Evolutionary conservation across 2,797 vertebrate species (phyloP), one percentile per base, ranked within the genome.

Genomic region (Heteromormyrus szaboi): DNA sequence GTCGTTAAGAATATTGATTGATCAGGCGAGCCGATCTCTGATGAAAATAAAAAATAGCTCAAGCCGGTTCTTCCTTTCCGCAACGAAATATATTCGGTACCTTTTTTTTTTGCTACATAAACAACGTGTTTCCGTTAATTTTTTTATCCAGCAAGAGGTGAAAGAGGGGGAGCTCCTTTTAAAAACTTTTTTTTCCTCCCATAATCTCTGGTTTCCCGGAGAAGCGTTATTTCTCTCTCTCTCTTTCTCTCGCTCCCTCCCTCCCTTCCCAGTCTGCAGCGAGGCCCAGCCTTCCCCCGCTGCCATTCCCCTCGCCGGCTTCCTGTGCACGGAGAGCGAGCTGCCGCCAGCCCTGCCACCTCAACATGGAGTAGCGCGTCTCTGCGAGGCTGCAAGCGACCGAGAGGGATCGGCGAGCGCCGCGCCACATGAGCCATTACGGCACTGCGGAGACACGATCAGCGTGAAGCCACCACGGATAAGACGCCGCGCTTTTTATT

Each of bases 341-440:
- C 81, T 29, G 85, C 81, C 89, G 89, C 90, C 90, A 90, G 91
- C 91, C 89, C 92, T 94, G 96, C 95, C 96, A 95, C 95, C 96
- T 95, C 96, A 95, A 96, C 95, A 97, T 98, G 97, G 96, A 96
- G 95, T 97, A 95, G 91, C 88, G 92, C 91, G 90, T 92, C 44
- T 91, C 91, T 91, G 90, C 88, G 1, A 33, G 50, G 22, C 84
- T 44, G 79, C 92, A 91, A 92, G 48, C 89, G 89, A 93, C 90
- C 91, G 91, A 89, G 88, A 88, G 89, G 90, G 91, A 92, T 90
- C 83, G 62, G 89, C n/a, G 90, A 50, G 29, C 85, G 85, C 12
- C 72, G 87, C 85, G 33, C 5, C 90, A 89, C 91, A 96, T 94
- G 95, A 96, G 96, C 96, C 95, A 91, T 92, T 91, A 88, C 92